These are phyloP conservation scores for Machimus rusticus DNA, from an alignment of 2,888 invertebrate species.

Conservation along the genomic window DNA sequence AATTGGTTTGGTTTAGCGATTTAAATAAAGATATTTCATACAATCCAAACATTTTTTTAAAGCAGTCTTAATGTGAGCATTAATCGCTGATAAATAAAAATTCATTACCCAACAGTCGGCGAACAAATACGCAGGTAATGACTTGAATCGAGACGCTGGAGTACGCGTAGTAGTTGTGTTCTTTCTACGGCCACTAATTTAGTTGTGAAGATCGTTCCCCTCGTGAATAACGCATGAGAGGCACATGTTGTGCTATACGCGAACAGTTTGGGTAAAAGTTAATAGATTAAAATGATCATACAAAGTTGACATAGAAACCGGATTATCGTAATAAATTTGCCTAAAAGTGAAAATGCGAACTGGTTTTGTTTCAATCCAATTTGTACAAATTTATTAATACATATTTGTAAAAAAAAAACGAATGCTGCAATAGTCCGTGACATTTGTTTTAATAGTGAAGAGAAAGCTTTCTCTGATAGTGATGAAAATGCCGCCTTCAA, in stretches of 20 bases:
- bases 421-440: background rate
- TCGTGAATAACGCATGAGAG: background rate
- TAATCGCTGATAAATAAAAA: background rate
- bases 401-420: background rate
- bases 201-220: slow-evolving; percentile 10
- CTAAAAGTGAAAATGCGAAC: background rate
- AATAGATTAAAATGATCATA: background rate
- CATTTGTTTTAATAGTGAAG: background rate
- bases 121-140: background rate
- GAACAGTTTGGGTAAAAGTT: background rate
- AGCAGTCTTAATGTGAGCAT: background rate
- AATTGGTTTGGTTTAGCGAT: background rate
- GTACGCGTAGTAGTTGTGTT: background rate
- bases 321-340: background rate
- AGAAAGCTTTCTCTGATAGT: background rate
- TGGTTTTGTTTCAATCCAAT: background rate
- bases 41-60: background rate
- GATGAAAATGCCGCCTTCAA: slow-evolving; percentile 25
- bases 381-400: background rate
- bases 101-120: background rate
- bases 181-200: slow-evolving; percentile 16
- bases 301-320: background rate
- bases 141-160: background rate
- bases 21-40: background rate
- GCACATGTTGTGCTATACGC: background rate